phyloP scores from a whole-genome alignment of 1,140 invertebrate species.

The Eriosoma lanigerum region DNA sequence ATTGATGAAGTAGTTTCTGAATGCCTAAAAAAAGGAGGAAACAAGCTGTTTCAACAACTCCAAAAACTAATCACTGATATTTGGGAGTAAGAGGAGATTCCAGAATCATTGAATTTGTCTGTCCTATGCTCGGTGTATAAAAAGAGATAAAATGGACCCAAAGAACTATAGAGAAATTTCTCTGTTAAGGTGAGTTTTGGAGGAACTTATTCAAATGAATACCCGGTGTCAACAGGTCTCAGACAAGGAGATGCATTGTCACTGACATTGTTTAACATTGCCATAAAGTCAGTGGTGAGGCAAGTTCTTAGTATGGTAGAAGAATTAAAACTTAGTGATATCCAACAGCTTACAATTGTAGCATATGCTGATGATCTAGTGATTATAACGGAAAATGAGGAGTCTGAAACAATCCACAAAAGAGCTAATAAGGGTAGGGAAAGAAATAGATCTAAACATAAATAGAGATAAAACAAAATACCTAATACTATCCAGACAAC shows the following conservation, averaged over 20 bases:
- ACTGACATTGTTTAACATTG: not conserved
- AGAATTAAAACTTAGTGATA: not conserved
- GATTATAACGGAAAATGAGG: slow-evolving; percentile 3
- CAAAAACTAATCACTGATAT: too few relatives aligned
- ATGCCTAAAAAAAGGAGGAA: slow-evolving; percentile 51
- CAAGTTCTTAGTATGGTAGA: not conserved
- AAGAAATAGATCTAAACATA: not conserved
- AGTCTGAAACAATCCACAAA: slow-evolving; percentile 6
- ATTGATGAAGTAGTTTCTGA: slow-evolving; percentile 55
- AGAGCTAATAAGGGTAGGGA: slow-evolving; percentile 1
- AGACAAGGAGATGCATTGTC: not conserved
- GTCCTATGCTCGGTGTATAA: too few relatives aligned
- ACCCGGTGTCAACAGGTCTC: not conserved
- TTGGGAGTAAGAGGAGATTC: too few relatives aligned
- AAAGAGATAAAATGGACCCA: not conserved
- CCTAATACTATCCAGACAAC: not conserved
- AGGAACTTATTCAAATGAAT: not conserved
- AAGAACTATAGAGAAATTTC: slow-evolving; percentile 51
- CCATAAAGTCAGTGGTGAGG: not conserved
- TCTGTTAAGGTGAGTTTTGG: slow-evolving; percentile 10
- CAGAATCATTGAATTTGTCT: too few relatives aligned
- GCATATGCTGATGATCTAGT: too few relatives aligned
- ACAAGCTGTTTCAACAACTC: not conserved
- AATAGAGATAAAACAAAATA: slow-evolving; percentile 21
- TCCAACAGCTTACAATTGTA: not conserved